phyloP scores from a whole-genome alignment of 2,888 invertebrate species.

The Caenorhabditis uteleia region DNA sequence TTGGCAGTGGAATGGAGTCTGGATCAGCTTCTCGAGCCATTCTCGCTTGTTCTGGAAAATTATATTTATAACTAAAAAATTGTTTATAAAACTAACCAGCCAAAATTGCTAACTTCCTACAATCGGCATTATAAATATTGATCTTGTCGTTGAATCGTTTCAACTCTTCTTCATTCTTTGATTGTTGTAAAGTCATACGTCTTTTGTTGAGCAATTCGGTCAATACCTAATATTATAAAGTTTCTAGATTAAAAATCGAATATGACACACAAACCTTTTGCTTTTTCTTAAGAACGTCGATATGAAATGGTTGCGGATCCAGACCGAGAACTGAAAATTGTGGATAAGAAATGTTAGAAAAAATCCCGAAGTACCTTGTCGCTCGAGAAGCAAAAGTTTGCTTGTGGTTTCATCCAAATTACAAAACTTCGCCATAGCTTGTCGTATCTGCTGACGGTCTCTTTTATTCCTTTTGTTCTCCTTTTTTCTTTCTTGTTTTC shows the following conservation, averaged over 20 bases:
- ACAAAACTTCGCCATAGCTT: slow-evolving; percentile 50
- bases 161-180: slow-evolving; percentile 43
- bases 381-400: slow-evolving; percentile 44
- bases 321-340: slow-evolving; percentile 48
- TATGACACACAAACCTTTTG: too few species aligned
- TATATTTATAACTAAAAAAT: not conserved
- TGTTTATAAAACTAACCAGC: slow-evolving; percentile 26
- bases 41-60: slow-evolving; percentile 40
- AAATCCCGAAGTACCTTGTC: slow-evolving; percentile 36
- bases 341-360: not conserved
- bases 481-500: slow-evolving; percentile 45
- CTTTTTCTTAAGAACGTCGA: slow-evolving; percentile 52
- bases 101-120: slow-evolving; percentile 22
- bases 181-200: slow-evolving; percentile 31
- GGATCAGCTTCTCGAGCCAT: slow-evolving; percentile 42
- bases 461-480: slow-evolving; percentile 53
- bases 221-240: too few species aligned
- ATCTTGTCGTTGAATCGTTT: slow-evolving; percentile 46
- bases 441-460: slow-evolving; percentile 50
- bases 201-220: slow-evolving; percentile 40
- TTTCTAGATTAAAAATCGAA: too few species aligned
- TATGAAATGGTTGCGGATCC: slow-evolving; percentile 46
- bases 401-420: slow-evolving; percentile 50
- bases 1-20: slow-evolving; percentile 46
- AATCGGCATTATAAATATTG: slow-evolving; percentile 38